phyloP scores from a whole-genome alignment of 2,113 vertebrate species.

The Lamprologus ornatipinnis region DNA sequence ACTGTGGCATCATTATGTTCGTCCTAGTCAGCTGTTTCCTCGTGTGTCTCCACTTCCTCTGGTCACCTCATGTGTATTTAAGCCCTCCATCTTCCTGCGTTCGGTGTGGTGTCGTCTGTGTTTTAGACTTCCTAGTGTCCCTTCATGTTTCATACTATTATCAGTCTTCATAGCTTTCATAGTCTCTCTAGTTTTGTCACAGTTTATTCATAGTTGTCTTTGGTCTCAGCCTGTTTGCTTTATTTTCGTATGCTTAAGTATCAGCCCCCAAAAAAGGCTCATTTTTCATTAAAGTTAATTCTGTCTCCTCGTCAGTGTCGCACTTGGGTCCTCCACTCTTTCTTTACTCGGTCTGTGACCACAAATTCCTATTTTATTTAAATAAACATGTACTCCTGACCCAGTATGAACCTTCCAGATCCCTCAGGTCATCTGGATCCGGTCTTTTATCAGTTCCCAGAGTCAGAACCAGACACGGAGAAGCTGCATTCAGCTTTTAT shows the following conservation, averaged over 20 bases:
- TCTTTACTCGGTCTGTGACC: fast-evolving
- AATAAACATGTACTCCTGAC: background rate
- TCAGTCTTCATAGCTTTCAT: background rate
- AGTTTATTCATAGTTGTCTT: background rate
- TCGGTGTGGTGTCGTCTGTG: background rate
- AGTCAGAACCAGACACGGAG: no score
- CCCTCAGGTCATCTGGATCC: no score
- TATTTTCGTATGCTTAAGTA: fast-evolving
- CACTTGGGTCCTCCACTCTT: background rate
- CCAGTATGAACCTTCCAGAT: no score
- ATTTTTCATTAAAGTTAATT: fast-evolving
- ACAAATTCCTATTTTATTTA: background rate
- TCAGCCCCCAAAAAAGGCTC: fast-evolving
- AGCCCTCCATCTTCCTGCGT: fast-evolving
- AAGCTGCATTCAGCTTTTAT: no score
- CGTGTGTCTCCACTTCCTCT: fast-evolving
- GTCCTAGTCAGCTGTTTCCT: background rate
- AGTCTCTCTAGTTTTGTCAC: fast-evolving
- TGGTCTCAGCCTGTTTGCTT: background rate
- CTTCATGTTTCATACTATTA: background rate
- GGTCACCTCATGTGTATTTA: background rate
- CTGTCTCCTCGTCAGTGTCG: background rate
- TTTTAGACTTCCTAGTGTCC: background rate
- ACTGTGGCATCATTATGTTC: background rate
- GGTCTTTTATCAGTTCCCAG: no score